phyloP scores from a whole-genome alignment of 53 echinoderm and acorn worm species.

The Crossaster papposus region DNA sequence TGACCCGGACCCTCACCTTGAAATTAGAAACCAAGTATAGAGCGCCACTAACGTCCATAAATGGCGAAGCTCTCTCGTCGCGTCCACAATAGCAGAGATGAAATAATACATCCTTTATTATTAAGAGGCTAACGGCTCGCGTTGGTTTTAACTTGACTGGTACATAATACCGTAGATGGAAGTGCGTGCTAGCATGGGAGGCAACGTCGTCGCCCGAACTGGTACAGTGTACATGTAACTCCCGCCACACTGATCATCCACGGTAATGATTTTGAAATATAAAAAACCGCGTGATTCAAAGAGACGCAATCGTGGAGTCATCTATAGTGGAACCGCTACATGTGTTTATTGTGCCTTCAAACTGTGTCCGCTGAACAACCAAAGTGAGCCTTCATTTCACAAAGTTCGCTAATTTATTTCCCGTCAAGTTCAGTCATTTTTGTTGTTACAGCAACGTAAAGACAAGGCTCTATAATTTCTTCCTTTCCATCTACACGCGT shows the following conservation, averaged over 20 bases:
- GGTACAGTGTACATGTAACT: too few species aligned
- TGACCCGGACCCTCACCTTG: neutral
- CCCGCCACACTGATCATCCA: too few species aligned
- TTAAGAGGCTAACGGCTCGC: neutral
- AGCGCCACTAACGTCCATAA: conserved; percentile 7
- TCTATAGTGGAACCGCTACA: neutral
- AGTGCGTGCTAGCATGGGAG: neutral
- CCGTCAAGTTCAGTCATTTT: neutral
- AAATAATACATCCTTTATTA: neutral
- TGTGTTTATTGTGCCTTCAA: neutral
- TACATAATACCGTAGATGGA: neutral
- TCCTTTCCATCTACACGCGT: neutral
- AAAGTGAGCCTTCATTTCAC: neutral
- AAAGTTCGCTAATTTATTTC: neutral
- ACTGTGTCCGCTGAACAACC: neutral
- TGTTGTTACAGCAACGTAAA: neutral
- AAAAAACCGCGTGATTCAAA: neutral
- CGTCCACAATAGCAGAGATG: neutral
- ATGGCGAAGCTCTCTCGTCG: too few species aligned
- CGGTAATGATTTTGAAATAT: neutral
- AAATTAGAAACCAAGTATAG: conserved; percentile 2
- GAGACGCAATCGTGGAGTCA: neutral
- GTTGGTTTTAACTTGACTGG: neutral
- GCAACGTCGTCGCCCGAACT: too few species aligned
- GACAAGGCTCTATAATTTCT: conserved; percentile 14